These are phyloP conservation scores for Drosophila koepferae DNA, from an alignment of 2,888 invertebrate species.

Conservation along the genomic window DNA sequence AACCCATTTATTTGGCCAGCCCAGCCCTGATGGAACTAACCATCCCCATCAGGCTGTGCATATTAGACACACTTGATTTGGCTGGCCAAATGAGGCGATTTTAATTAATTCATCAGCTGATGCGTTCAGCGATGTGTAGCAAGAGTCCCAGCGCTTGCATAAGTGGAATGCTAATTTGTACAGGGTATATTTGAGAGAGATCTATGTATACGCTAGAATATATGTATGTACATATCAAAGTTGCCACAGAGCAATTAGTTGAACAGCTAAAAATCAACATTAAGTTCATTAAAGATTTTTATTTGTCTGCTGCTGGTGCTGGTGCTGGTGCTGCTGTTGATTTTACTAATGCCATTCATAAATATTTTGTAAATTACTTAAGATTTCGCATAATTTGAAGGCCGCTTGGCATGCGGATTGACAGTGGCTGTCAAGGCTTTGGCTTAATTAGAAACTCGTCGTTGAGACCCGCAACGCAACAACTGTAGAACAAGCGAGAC, in stretches of 20 bases:
- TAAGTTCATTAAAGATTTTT: conserved; percentile 68
- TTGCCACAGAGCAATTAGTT: conserved; percentile 52
- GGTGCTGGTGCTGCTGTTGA: conserved; percentile 55
- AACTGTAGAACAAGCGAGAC: conserved; percentile 23
- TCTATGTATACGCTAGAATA: background rate
- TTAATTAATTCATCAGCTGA: conserved; percentile 76
- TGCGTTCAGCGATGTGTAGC: conserved; percentile 49
- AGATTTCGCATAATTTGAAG: conserved; percentile 79
- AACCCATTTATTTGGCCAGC: background rate
- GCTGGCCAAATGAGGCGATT: conserved; percentile 74
- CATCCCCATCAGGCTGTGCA: conserved; percentile 20
- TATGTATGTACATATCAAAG: conserved; percentile 5
- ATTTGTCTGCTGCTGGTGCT: conserved; percentile 51
- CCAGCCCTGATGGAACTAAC: background rate
- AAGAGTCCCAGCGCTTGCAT: conserved; percentile 10
- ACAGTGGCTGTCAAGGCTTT: conserved; percentile 69
- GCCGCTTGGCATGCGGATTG: conserved; percentile 55
- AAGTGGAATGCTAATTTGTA: conserved; percentile 42
- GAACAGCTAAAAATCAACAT: conserved; percentile 49
- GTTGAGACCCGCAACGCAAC: conserved; percentile 40
- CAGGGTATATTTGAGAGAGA: conserved; percentile 47
- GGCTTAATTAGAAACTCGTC: conserved; percentile 78
- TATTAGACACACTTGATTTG: conserved; percentile 67
- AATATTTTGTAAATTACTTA: conserved; percentile 75
- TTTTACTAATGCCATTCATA: conserved; percentile 69